phyloP scores from a whole-genome alignment of 2,797 vertebrate species.

The Antennarius maculatus region DNA sequence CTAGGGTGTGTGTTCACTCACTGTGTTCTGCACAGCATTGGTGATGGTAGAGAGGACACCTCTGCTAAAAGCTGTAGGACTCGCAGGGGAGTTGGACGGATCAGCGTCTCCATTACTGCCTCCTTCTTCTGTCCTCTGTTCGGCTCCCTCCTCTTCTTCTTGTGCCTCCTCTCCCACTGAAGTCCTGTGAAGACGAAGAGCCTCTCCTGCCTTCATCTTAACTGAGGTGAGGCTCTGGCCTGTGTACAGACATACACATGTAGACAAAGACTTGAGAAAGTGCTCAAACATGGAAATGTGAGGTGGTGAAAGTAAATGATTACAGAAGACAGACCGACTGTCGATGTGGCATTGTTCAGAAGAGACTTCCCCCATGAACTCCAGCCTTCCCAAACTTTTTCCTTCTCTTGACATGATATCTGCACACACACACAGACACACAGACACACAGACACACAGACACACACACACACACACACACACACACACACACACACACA shows the following conservation, averaged over 20 bases:
- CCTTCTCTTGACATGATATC: slow-evolving; percentile 63
- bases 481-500: slow-evolving; percentile 13
- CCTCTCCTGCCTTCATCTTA: slow-evolving; percentile 84
- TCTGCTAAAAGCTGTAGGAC: slow-evolving; percentile 74
- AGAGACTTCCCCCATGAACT: slow-evolving; percentile 95
- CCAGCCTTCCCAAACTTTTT: slow-evolving; percentile 90
- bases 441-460: too few relatives aligned
- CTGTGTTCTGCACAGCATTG: slow-evolving; percentile 92
- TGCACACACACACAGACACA: slow-evolving; percentile 23
- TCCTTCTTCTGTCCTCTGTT: slow-evolving; percentile 39
- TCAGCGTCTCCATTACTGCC: slow-evolving; percentile 36
- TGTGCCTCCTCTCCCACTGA: slow-evolving; percentile 71
- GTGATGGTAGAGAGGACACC: slow-evolving; percentile 92
- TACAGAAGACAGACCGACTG: slow-evolving; percentile 85
- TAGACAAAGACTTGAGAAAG: background rate
- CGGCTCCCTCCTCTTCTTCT: slow-evolving; percentile 46
- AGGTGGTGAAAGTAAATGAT: background rate
- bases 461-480: slow-evolving; percentile 14
- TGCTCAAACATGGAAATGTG: background rate
- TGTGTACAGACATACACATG: slow-evolving; percentile 52
- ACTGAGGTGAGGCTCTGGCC: slow-evolving; percentile 93
- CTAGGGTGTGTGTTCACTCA: slow-evolving; percentile 72
- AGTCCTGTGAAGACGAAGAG: slow-evolving; percentile 68
- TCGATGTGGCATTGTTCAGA: slow-evolving; percentile 91
- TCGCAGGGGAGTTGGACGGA: slow-evolving; percentile 50